Conservation (phyloP, 2,113 vertebrate genomes). For the Suricata suricatta region DNA sequence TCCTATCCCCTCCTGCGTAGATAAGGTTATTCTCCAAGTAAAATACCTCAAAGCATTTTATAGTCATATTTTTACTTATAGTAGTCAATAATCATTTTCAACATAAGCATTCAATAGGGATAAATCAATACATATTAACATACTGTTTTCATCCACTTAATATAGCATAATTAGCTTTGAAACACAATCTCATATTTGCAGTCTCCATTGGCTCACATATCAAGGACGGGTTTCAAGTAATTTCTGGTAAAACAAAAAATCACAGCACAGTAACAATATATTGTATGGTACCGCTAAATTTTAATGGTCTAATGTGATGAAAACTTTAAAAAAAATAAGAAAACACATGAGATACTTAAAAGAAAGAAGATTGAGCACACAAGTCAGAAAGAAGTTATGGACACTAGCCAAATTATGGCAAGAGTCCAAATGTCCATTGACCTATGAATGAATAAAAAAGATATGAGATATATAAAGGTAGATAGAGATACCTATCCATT, state of each 20-base stretch:
- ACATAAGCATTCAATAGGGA: conserved; percentile 38
- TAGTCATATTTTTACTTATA: conserved; percentile 19
- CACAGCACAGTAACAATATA: not conserved
- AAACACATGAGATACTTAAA: not conserved
- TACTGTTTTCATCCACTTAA: conserved; percentile 33
- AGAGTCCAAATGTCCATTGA: not conserved
- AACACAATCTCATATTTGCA: conserved; percentile 60
- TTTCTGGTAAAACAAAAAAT: conserved; percentile 65
- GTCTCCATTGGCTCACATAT: not conserved
- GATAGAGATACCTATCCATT: too few species aligned
- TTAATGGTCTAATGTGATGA: not conserved
- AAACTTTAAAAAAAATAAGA: not conserved
- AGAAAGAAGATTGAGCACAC: not conserved
- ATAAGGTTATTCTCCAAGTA: conserved; percentile 46
- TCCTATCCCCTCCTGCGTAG: not conserved
- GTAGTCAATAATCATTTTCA: not conserved
- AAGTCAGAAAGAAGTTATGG: not conserved
- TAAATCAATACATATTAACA: conserved; percentile 50
- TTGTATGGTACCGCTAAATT: not conserved
- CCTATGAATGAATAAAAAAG: not conserved
- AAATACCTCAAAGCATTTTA: conserved; percentile 57
- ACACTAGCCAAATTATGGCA: not conserved
- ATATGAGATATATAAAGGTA: not conserved
- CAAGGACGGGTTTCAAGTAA: conserved; percentile 60
- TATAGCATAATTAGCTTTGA: not conserved